Percentiles rank a stretch among this genome's conserved stretches.
Evolutionary conservation across 2,797 vertebrate genomes (phyloP).

Genomic region (Amazona ochrocephala): DNA sequence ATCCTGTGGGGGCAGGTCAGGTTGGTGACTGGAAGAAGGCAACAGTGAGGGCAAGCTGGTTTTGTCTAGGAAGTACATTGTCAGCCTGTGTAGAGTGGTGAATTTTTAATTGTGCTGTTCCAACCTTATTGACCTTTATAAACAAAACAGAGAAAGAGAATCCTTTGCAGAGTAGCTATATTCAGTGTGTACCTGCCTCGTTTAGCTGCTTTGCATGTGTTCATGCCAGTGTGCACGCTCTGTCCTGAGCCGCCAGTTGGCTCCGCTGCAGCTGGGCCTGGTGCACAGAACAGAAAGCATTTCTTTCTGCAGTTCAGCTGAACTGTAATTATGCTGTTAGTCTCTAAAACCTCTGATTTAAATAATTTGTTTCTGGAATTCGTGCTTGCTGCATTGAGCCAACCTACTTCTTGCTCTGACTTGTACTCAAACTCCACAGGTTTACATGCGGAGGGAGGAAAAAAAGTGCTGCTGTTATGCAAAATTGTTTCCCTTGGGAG

Average conservation of each 20-base stretch:
- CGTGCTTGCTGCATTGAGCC: slow-evolving; percentile 16
- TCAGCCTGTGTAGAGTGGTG: slow-evolving; percentile 2
- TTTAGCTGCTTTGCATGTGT: not conserved
- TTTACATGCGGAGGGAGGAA: not conserved
- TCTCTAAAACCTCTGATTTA: slow-evolving; percentile 64
- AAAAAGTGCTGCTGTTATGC: slow-evolving; percentile 25
- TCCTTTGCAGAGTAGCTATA: not conserved
- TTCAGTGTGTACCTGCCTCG: slow-evolving; percentile 21
- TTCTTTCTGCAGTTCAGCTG: slow-evolving; percentile 41
- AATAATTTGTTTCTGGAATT: slow-evolving; percentile 67
- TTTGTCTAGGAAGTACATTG: not conserved
- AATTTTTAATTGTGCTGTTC: slow-evolving; percentile 3
- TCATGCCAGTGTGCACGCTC: not conserved
- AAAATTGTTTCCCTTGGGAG: slow-evolving; percentile 52
- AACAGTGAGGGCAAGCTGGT: not conserved
- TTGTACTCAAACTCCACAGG: slow-evolving; percentile 36
- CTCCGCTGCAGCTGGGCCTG: slow-evolving; percentile 54
- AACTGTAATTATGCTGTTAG: slow-evolving; percentile 68
- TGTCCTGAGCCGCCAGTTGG: slow-evolving; percentile 34
- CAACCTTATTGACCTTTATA: slow-evolving; percentile 31
- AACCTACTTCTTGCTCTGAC: slow-evolving; percentile 57
- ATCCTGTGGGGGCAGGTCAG: not conserved
- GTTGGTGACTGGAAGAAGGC: not conserved
- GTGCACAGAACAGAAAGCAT: slow-evolving; percentile 51
- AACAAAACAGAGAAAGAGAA: slow-evolving; percentile 19